Percentiles rank a stretch among this genome's conserved stretches.
Conservation (phyloP, 2,888 invertebrate genomes). For the Chironomus tentans region DNA sequence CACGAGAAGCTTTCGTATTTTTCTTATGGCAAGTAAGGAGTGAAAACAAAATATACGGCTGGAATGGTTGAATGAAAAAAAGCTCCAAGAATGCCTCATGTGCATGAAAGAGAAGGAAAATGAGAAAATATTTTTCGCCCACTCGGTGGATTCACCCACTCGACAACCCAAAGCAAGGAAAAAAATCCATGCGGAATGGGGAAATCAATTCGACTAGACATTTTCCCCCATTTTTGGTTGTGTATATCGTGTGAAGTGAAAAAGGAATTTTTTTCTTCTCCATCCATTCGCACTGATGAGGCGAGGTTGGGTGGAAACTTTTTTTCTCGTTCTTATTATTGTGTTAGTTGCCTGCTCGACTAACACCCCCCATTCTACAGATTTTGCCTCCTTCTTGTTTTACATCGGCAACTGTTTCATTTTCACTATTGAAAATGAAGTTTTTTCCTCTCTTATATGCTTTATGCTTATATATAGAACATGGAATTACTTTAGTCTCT, state of each 20-base stretch:
- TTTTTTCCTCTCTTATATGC: not conserved
- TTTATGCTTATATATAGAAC: too few relatives aligned
- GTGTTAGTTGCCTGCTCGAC: not conserved
- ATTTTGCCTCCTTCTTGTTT: not conserved
- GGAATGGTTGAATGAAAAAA: not conserved
- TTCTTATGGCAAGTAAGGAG: too few relatives aligned
- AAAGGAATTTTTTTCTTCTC: not conserved
- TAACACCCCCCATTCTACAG: not conserved
- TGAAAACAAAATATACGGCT: not conserved
- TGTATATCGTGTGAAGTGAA: not conserved
- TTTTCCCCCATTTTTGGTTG: conserved; percentile 17
- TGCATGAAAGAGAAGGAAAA: not conserved
- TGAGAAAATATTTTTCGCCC: not conserved
- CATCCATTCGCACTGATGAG: too few relatives aligned
- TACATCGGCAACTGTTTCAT: not conserved
- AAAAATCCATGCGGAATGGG: conserved; percentile 5
- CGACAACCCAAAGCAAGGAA: not conserved
- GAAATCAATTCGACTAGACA: conserved; percentile 27
- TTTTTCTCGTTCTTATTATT: not conserved
- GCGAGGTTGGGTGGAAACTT: not conserved
- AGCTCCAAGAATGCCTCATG: not conserved
- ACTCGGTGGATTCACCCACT: not conserved
- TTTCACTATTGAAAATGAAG: conserved; percentile 20
- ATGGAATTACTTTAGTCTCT: not conserved
- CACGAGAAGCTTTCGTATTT: not conserved